Evolutionary conservation across 2,797 vertebrate species (phyloP).

Genomic region (Pagetopsis macropterus): DNA sequence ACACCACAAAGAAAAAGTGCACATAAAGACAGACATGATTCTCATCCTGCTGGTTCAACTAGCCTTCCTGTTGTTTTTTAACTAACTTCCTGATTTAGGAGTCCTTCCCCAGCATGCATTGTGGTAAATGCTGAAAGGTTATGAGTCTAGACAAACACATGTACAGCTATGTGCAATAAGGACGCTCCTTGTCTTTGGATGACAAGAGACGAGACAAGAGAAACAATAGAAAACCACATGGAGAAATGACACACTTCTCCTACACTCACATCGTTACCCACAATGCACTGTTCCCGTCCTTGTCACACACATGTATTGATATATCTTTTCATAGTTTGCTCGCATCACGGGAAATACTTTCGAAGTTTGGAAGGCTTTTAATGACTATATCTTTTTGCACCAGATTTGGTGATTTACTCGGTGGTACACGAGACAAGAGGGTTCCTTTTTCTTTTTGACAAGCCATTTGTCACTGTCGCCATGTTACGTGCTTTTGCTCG

Average conservation of each 20-base stretch:
- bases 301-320: not conserved
- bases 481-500: not conserved
- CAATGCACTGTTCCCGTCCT: not conserved
- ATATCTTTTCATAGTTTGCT: no score
- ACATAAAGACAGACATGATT: not conserved
- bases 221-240: not conserved
- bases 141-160: slow-evolving; percentile 30
- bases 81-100: slow-evolving; percentile 15
- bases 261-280: not conserved
- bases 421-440: not conserved
- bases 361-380: no score
- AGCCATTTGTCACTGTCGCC: no score
- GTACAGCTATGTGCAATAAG: not conserved
- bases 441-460: not conserved
- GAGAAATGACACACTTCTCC: not conserved
- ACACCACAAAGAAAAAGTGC: no score
- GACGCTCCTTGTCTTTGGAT: not conserved
- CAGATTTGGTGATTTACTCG: no score
- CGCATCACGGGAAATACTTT: no score
- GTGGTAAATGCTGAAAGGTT: slow-evolving; percentile 5
- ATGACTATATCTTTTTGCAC: no score
- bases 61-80: not conserved
- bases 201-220: not conserved
- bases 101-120: not conserved
- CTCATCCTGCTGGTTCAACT: not conserved